phyloP scores from a whole-genome alignment of 2,113 vertebrate species.

The Amblyornis subalaris region DNA sequence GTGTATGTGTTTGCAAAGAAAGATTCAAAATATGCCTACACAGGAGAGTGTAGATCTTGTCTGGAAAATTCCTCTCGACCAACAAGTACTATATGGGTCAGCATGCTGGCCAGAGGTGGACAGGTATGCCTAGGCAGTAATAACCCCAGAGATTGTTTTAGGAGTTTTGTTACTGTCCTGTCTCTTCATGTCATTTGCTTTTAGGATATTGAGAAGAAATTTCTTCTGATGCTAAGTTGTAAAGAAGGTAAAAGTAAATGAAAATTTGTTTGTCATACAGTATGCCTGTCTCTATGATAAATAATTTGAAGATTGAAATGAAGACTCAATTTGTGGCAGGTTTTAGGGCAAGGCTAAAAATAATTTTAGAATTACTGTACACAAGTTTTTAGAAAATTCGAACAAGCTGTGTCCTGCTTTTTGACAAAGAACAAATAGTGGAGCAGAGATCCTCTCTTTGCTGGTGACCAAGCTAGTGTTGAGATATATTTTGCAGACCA shows the following conservation, averaged over 20 bases:
- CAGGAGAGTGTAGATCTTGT: constrained; percentile 93
- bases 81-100: constrained; percentile 98
- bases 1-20: constrained; percentile 99
- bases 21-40: constrained; percentile 97
- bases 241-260: not conserved
- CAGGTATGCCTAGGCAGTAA: constrained; percentile 75
- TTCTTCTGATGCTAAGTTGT: not conserved
- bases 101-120: constrained; percentile 97
- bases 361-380: not conserved
- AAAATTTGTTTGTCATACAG: not conserved
- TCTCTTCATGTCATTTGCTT: not conserved
- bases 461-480: not conserved
- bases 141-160: not conserved
- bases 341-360: not conserved
- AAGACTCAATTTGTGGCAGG: not conserved
- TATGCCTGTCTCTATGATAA: not conserved
- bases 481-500: not conserved
- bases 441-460: not conserved
- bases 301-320: not conserved
- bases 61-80: constrained; percentile 97
- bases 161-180: not conserved
- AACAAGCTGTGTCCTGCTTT: not conserved
- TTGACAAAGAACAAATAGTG: not conserved
- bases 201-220: not conserved
- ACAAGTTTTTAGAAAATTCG: not conserved